Conservation (phyloP, 2,797 vertebrate species). For the Halcyon chelicuti region DNA sequence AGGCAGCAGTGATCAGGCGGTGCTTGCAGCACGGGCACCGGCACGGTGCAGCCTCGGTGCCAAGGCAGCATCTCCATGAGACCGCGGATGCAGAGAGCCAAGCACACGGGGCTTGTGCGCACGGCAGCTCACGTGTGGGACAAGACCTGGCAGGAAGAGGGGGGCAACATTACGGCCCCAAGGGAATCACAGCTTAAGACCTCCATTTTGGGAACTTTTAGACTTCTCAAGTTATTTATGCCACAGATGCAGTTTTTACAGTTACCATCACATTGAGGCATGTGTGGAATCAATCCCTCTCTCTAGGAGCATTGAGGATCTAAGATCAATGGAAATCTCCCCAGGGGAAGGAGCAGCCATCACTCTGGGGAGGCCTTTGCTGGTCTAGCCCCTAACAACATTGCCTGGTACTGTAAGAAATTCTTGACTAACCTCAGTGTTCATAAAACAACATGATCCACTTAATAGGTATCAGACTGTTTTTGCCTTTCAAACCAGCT, state of each 20-base stretch:
- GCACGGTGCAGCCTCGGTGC: not conserved
- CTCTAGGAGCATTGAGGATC: not conserved
- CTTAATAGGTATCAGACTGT: not conserved
- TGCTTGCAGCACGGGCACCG: too few relatives aligned
- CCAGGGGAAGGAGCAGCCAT: not conserved
- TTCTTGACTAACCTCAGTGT: not conserved
- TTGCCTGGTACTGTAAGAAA: not conserved
- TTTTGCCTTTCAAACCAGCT: not conserved
- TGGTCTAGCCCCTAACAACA: not conserved
- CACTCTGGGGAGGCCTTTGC: not conserved
- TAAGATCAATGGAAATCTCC: not conserved
- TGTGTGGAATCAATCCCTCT: not conserved
- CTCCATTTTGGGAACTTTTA: not conserved
- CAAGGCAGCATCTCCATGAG: not conserved
- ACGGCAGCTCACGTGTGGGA: rapidly evolving
- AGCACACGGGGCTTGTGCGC: rapidly evolving
- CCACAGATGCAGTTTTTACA: not conserved
- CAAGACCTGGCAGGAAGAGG: too few relatives aligned
- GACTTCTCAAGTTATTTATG: not conserved
- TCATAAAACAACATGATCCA: not conserved
- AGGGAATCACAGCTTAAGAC: not conserved
- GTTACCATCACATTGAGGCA: not conserved
- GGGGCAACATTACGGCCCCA: not conserved
- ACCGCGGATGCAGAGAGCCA: rapidly evolving
- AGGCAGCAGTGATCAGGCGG: rapidly evolving